Percentiles rank a stretch among this genome's conserved stretches.
These are phyloP conservation scores for Quadroppia sp. DNA, from an alignment of 2,888 invertebrate genomes.

Conservation along the genomic window DNA sequence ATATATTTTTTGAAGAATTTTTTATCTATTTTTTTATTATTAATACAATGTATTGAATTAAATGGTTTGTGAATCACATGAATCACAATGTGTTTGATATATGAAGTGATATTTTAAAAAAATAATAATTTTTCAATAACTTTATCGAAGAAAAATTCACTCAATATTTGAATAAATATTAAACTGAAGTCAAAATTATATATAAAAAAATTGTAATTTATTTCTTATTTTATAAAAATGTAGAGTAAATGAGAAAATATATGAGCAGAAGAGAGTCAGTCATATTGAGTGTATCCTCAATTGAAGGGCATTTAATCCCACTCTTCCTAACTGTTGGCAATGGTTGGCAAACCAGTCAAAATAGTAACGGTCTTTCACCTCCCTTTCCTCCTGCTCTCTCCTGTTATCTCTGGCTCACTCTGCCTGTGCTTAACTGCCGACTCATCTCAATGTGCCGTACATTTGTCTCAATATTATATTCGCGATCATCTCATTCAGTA, in stretches of 20 bases:
- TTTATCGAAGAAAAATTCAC: too few species aligned
- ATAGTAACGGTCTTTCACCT: neutral
- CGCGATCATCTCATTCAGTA: neutral
- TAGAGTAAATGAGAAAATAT: neutral
- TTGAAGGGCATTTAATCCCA: conserved; percentile 19
- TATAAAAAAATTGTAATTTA: too few species aligned
- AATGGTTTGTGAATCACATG: too few species aligned
- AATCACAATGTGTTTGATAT: too few species aligned
- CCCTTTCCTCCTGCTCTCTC: conserved; percentile 9
- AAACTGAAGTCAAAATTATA: too few species aligned
- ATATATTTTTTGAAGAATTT: too few species aligned
- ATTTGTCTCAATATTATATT: neutral
- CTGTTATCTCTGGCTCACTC: neutral
- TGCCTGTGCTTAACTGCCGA: neutral
- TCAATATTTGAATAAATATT: too few species aligned
- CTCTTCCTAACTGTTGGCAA: conserved; percentile 9
- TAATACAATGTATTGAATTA: too few species aligned
- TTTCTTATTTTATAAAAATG: neutral
- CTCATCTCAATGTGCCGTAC: neutral
- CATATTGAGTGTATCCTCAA: neutral
- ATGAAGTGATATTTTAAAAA: too few species aligned
- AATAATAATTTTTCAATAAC: too few species aligned
- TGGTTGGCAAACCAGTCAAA: neutral
- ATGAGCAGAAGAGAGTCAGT: neutral
- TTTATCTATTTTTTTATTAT: too few species aligned